Percentiles rank a stretch among this genome's conserved stretches.
Conservation (phyloP, 1,140 invertebrate genomes). For the Temnothorax nylanderi region DNA sequence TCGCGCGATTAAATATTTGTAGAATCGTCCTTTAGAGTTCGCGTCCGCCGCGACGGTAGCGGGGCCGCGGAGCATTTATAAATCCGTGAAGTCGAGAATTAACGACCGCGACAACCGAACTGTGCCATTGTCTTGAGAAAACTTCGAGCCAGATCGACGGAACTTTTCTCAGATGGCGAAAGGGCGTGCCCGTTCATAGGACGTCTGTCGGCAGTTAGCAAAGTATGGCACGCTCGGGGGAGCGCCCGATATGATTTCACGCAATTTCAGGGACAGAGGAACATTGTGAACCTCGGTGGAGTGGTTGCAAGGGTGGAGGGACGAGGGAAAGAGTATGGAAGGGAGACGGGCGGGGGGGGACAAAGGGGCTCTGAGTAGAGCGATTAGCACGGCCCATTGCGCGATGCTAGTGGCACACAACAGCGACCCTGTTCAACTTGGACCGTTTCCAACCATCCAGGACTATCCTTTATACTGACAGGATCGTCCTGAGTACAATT, state of each 20-base stretch:
- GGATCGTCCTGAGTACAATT: conserved; percentile 71
- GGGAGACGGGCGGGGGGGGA: conserved; percentile 37
- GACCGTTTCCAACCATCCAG: conserved; percentile 80
- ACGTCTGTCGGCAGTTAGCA: conserved; percentile 74
- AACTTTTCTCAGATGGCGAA: conserved; percentile 71
- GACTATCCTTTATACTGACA: conserved; percentile 75
- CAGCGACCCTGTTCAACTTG: conserved; percentile 81
- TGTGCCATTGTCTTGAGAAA: conserved; percentile 66
- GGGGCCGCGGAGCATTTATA: conserved; percentile 39
- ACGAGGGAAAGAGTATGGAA: conserved; percentile 55
- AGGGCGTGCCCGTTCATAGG: conserved; percentile 63
- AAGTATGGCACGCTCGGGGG: conserved; percentile 72
- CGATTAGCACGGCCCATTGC: conserved; percentile 84
- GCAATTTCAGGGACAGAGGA: conserved; percentile 72
- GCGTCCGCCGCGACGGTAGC: neutral
- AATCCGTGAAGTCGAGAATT: conserved; percentile 60
- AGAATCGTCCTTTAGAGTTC: conserved; percentile 37
- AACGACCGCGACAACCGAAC: conserved; percentile 61
- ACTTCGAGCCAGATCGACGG: conserved; percentile 55
- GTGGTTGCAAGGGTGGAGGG: conserved; percentile 32
- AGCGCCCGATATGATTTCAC: conserved; percentile 80
- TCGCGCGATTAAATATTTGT: conserved; percentile 59
- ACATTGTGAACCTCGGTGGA: conserved; percentile 61
- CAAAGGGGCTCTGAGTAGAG: conserved; percentile 79
- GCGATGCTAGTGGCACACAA: conserved; percentile 78